Evolutionary conservation across 1,140 invertebrate genomes (phyloP), one percentile per base, ranked within the genome.

Genomic region (Danaus melanippus): DNA sequence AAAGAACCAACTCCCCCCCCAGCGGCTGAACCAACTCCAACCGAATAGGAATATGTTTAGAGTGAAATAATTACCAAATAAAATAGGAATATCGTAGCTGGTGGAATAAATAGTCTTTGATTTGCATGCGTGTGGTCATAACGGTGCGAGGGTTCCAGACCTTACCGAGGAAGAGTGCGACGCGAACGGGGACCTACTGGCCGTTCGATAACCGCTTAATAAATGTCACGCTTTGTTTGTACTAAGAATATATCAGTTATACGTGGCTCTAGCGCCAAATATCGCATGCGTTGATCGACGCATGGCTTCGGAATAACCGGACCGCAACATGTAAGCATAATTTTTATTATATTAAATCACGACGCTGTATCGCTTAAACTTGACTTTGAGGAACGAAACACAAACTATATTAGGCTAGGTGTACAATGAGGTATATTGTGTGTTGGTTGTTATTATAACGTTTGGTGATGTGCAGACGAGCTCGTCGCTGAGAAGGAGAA

Each of bases 401-500:
- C n/a, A 12, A 15, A 0, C 17, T 46, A 15, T 15, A 12, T 46
- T 12, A 46, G 12, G 10, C 10, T 10, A 46, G 11, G 11, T 46
- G n/a, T 11, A 15, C 17, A 15, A n/a, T n/a, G 21, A 32, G 21
- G 21, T 32, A 32, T 32, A 32, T 32, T 32, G 21, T 32, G 11
- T 56, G 6, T 62, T 61, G 41, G 21, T 21, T 12, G 12, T 39
- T 17, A 49, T 44, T 12, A 41, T 43, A 47, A 55, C 40, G 41
- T 47, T 10, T 46, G 17, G 11, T 40, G 58, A 62, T 65, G 56
- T 49, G 45, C 59, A 99, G 98, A 99, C 93, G 98, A 99, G 88
- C 92, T 99, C 89, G 95, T 99, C 77, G 93, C 93, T 79, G 97
- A 99, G 88, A 99, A 99, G 92, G 97, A 99, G 90, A 97, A 97